phyloP scores from a whole-genome alignment of 2,113 vertebrate genomes.

The Cynocephalus volans region DNA sequence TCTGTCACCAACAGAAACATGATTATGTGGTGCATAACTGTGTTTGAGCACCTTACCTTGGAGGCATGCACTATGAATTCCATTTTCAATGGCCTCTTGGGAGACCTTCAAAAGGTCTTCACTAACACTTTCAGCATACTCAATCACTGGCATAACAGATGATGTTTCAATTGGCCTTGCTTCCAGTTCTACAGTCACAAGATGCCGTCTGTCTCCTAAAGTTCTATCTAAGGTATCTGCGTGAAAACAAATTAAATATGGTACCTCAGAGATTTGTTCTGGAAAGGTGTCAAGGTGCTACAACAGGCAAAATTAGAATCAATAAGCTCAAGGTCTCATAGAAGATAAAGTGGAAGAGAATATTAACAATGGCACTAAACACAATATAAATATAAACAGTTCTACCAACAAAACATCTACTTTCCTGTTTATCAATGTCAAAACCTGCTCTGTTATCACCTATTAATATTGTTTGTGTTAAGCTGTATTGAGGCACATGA shows the following conservation, averaged over 20 bases:
- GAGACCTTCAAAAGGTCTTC: constrained; percentile 87
- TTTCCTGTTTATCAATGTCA: background rate
- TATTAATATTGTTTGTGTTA: background rate
- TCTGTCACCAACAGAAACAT: too few species aligned
- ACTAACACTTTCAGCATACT: constrained; percentile 80
- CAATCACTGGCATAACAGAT: constrained; percentile 80
- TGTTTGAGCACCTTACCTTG: constrained; percentile 91
- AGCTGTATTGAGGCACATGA: background rate
- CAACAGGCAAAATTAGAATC: background rate
- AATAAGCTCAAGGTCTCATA: background rate
- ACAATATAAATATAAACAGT: background rate
- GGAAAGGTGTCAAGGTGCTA: background rate
- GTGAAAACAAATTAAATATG: constrained; percentile 46
- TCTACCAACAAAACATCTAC: background rate
- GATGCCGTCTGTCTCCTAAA: constrained; percentile 93
- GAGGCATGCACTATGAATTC: constrained; percentile 92
- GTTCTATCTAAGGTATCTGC: constrained; percentile 94
- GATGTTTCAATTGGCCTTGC: constrained; percentile 86
- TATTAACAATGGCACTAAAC: background rate
- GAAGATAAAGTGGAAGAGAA: background rate
- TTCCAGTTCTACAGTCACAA: constrained; percentile 90
- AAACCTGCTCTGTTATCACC: background rate
- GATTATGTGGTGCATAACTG: too few species aligned
- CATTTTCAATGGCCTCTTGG: constrained; percentile 93
- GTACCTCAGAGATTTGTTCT: constrained; percentile 16